These are phyloP conservation scores for Oophaga sylvatica DNA, from an alignment of 2,797 vertebrate species.

Conservation along the genomic window DNA sequence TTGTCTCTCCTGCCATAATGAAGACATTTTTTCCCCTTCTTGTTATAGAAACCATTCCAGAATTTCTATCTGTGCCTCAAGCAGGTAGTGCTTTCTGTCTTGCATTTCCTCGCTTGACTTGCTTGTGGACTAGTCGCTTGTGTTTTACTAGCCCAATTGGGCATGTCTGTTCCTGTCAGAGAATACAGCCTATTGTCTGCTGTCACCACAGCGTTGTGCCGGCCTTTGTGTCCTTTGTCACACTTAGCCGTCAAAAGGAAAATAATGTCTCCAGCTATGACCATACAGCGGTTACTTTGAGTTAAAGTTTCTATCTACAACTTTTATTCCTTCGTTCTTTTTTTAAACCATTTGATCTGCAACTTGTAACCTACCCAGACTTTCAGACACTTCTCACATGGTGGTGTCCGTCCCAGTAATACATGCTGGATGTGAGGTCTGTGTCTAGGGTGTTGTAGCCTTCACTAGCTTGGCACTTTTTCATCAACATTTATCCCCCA, in stretches of 20 bases:
- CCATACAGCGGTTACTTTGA: too few species aligned
- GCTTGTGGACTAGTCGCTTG: not conserved
- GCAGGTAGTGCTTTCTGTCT: not conserved
- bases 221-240: not conserved
- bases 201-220: not conserved
- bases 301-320: too few species aligned
- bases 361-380: too few species aligned
- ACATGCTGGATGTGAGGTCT: too few species aligned
- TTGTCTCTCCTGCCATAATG: not conserved
- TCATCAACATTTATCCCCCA: too few species aligned
- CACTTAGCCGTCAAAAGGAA: not conserved
- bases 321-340: too few species aligned
- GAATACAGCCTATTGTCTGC: conserved; percentile 21
- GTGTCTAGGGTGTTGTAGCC: too few species aligned
- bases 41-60: conserved; percentile 7
- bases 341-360: too few species aligned
- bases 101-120: not conserved
- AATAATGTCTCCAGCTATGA: too few species aligned
- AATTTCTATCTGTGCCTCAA: conserved; percentile 1
- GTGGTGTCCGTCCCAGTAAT: too few species aligned
- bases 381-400: too few species aligned
- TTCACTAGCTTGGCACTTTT: too few species aligned
- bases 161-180: conserved; percentile 16
- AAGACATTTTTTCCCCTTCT: not conserved
- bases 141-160: not conserved